Conservation (phyloP, 1,140 invertebrate genomes). For the Platorchestia sp. region DNA sequence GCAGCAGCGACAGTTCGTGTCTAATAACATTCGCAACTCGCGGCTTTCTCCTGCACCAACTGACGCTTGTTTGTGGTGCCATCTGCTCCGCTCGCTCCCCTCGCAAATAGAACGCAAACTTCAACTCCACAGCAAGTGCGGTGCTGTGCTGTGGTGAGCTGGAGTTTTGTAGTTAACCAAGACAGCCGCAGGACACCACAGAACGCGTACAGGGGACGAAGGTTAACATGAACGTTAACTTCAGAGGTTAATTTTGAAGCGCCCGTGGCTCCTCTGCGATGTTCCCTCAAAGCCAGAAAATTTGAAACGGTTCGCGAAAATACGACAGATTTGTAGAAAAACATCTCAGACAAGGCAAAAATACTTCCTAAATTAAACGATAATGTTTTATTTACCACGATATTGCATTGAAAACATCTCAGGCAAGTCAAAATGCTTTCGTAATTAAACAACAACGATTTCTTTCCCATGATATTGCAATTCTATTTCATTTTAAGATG, state of each 20-base stretch:
- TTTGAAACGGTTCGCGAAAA: too few species aligned
- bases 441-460: neutral
- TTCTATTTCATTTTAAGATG: neutral
- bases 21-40: neutral
- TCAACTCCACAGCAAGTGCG: neutral
- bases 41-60: conserved; percentile 2
- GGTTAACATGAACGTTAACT: neutral
- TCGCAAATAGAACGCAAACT: neutral
- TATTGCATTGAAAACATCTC: neutral
- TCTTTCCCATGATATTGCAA: neutral
- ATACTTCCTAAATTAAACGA: too few species aligned
- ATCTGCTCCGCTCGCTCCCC: neutral
- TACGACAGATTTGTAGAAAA: too few species aligned
- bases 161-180: neutral
- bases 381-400: neutral
- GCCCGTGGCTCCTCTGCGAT: neutral
- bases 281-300: neutral
- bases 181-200: neutral
- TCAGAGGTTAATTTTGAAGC: neutral
- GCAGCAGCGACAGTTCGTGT: neutral
- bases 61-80: conserved; percentile 27
- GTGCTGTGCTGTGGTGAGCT: neutral
- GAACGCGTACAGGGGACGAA: neutral
- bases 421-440: neutral
- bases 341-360: too few species aligned